phyloP scores from a whole-genome alignment of 1,140 invertebrate genomes.

The Apis mellifera region Amel_HAv3.1 CM009931.2:377001-377500 shows the following conservation, averaged over 20 bases:
- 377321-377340: slow-evolving; percentile 2
- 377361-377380: not conserved
- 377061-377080: too few species aligned
- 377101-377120: too few species aligned
- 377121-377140: too few species aligned
- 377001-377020: not conserved
- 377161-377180: not conserved
- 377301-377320: not conserved
- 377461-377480: not conserved
- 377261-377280: slow-evolving; percentile 32
- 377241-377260: not conserved
- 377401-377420: too few species aligned
- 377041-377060: too few species aligned
- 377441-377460: not conserved
- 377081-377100: too few species aligned
- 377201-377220: not conserved
- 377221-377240: not conserved
- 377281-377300: not conserved
- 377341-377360: not conserved
- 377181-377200: not conserved
- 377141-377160: too few species aligned
- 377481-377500: not conserved
- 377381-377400: not conserved
- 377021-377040: too few species aligned
- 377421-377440: too few species aligned